These are phyloP conservation scores for Nematostella vectensis DNA, from an alignment of 92 coral and sea anemone species.

Conservation along the genomic window DNA sequence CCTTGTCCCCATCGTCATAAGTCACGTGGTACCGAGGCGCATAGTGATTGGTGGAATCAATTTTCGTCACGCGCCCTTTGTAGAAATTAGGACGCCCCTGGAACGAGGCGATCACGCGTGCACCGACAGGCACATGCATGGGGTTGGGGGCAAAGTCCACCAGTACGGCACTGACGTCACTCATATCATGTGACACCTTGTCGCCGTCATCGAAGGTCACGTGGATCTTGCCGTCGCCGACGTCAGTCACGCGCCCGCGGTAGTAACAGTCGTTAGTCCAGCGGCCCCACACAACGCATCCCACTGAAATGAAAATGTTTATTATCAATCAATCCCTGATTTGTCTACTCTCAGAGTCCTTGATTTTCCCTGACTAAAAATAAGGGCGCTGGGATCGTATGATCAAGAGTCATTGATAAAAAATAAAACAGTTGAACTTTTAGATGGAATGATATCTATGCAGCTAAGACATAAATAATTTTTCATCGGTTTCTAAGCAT, in stretches of 20 bases:
- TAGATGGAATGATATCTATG: no score
- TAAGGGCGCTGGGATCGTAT: no score
- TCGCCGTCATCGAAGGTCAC: constrained; percentile 57
- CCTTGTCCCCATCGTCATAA: constrained; percentile 57
- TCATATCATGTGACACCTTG: constrained; percentile 35
- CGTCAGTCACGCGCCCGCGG: constrained; percentile 34
- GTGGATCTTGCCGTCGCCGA: constrained; percentile 30
- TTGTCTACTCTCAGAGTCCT: no score
- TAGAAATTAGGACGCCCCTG: constrained; percentile 19
- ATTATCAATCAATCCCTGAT: no score
- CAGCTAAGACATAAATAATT: no score
- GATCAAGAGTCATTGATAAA: no score
- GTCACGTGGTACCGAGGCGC: constrained; percentile 36
- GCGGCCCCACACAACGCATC: constrained; percentile 27
- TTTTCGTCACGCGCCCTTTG: constrained; percentile 40
- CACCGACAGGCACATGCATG: constrained; percentile 33
- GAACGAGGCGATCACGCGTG: constrained; percentile 41
- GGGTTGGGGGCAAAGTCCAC: constrained; percentile 36
- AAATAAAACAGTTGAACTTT: no score
- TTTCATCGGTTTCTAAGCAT: no score
- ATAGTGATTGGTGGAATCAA: constrained; percentile 25
- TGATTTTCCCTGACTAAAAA: no score
- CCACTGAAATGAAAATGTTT: constrained; percentile 1
- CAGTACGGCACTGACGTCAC: constrained; percentile 42
- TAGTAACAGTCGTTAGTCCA: constrained; percentile 54